Conservation (phyloP, 53 echinoderm and acorn worm genomes). For the Stichopus horrens region DNA sequence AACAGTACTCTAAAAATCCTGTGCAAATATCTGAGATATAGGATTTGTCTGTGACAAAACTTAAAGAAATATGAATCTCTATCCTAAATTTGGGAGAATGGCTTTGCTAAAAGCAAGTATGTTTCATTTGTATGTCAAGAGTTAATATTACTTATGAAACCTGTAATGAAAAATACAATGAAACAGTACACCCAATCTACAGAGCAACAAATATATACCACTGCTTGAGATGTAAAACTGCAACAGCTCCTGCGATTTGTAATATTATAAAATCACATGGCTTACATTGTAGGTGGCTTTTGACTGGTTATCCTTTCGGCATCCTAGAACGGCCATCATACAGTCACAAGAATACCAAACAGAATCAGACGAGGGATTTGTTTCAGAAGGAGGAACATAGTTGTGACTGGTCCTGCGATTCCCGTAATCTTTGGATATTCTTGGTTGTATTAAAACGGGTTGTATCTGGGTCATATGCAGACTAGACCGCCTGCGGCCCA, state of each 20-base stretch:
- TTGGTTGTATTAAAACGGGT: slow-evolving; percentile 31
- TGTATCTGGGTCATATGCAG: slow-evolving; percentile 36
- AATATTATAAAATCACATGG: slow-evolving; percentile 6
- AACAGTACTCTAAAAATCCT: no score
- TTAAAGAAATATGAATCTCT: no score
- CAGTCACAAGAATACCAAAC: slow-evolving; percentile 88
- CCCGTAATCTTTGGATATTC: background rate
- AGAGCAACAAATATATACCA: no score
- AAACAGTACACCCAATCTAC: no score
- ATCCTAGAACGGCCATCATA: slow-evolving; percentile 75
- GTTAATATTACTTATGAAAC: no score
- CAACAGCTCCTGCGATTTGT: background rate
- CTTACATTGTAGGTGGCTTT: slow-evolving; percentile 36
- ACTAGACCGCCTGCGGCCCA: background rate
- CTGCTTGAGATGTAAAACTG: background rate
- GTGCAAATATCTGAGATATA: no score
- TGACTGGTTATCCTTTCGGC: slow-evolving; percentile 63
- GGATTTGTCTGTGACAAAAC: no score
- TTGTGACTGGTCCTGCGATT: slow-evolving; percentile 19
- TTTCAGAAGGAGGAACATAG: background rate
- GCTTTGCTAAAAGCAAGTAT: no score
- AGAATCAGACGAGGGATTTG: background rate
- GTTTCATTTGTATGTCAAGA: no score
- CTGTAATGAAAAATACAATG: no score
- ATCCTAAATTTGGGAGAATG: no score